phyloP scores from a whole-genome alignment of 2,888 invertebrate species.

The Halocaridina rubra region DNA sequence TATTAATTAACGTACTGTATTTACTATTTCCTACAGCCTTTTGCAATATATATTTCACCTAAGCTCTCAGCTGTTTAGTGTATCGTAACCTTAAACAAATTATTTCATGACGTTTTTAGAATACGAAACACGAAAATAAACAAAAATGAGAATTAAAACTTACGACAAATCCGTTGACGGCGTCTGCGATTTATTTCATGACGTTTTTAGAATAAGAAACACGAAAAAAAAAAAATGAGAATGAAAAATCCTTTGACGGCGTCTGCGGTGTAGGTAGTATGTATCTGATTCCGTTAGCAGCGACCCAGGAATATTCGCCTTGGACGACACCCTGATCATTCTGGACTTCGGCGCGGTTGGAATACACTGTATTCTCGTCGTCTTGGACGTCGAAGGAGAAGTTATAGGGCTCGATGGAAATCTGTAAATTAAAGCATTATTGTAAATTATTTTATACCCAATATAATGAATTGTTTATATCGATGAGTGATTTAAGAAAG shows the following conservation, averaged over 20 bases:
- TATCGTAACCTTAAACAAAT: neutral
- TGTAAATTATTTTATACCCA: no score
- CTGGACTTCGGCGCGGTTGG: constrained; percentile 52
- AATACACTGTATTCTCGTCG: constrained; percentile 62
- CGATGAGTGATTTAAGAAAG: no score
- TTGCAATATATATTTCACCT: neutral
- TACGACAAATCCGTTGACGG: no score
- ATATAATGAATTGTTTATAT: no score
- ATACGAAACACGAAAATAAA: neutral
- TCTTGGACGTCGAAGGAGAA: constrained; percentile 52
- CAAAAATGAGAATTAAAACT: neutral
- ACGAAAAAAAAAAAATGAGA: no score
- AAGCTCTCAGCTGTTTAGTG: neutral
- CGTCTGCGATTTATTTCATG: no score
- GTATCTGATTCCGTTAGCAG: constrained; percentile 54
- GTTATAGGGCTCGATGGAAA: constrained; percentile 57
- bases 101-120: neutral
- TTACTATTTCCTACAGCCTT: neutral
- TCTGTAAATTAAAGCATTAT: constrained; percentile 17
- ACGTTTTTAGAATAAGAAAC: no score
- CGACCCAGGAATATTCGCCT: constrained; percentile 56
- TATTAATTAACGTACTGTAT: no score
- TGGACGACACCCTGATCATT: constrained; percentile 55
- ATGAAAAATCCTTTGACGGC: constrained; percentile 51
- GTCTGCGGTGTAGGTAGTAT: constrained; percentile 58